Evolutionary conservation across 2,797 vertebrate genomes (phyloP), one percentile per base, ranked within the genome.

Genomic region (Muscicapa striata): DNA sequence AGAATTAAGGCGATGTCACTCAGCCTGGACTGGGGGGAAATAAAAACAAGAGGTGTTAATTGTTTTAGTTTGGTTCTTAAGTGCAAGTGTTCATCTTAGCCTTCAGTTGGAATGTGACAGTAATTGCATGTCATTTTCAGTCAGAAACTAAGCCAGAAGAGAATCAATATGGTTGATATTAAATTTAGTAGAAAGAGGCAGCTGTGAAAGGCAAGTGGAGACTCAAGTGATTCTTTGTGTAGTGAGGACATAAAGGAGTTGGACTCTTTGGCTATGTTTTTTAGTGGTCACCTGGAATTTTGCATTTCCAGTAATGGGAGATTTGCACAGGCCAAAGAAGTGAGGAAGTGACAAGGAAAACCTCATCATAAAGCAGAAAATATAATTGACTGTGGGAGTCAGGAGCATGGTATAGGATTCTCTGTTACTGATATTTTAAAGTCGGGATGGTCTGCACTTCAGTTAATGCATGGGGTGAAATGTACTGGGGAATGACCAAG

Each of bases 41-140:
- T 59, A 86, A 91, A 82, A 96, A 61, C 77, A 66, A 86, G 82
- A 91, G 78, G 36, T 91, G 83, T 85, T 94, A 91, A 81, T 93
- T 95, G 62, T 79, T 94, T 81, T 41, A 29, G 77, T 91, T 94
- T 49, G 27, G 40, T 55, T 94, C 83, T 73, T 91, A 82, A 93
- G 77, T 91, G 83, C 62, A 80, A 41, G 24, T 91, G 85, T 90
- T 94, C 69, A 41, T 91, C 23, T 94, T 81, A 30, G 66, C 79
- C 69, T 84, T 91, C 1, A 3, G 41, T 91, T 92, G 68, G 15
- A 45, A 46, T 62, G 88, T 89, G 87, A 70, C 92, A 85, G 80
- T 94, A 94, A 94, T 86, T 93, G 85, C 59, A 13, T 1, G 5
- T 76, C 66, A 54, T 86, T 93, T 93, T 68, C 77, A 22, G 55